Evolutionary conservation across 2,797 vertebrate genomes (phyloP), one percentile per base, ranked within the genome.

Genomic region (Peromyscus nudipes): DNA sequence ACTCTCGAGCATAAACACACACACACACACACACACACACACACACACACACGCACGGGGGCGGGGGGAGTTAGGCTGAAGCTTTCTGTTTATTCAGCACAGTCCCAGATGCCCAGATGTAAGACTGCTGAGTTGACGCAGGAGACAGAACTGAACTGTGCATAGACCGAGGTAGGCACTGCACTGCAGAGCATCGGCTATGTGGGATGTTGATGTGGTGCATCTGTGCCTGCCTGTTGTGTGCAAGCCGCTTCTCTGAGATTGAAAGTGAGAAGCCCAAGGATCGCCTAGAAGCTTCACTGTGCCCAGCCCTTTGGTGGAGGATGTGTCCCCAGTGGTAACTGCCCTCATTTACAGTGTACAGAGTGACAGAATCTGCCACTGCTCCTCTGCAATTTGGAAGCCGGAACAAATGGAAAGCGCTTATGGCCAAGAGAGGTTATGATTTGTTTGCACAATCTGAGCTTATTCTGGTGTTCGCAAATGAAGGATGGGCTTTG

Each of bases 171-270:
- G 52, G 89, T 86, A 85, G 89, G 81, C 75, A 46, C 91, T 97
- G 96, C 94, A 9, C n/a, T 31, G 52, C 67, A 29, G 89, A 93
- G 81, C 88, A 79, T 34, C 60, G 76, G 83, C 96, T 92, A 79
- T 96, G 97, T 96, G 0, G 29, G 91, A 97, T 98, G 97, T 95
- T 98, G 19, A 97, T 98, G 98, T 98, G 98, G 98, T 98, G 98
- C 82, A 96, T 98, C 98, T 98, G 98, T 97, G 69, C 98, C 97
- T 98, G 98, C 60, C 13, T 98, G 14, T 98, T 98, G 98, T 98
- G 97, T 9, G 96, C 97, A 6, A 94, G 97, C 88, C 95, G 93
- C 88, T 96, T 98, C 60, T 98, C 98, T 14, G 98, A 98, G 96
- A 93, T 98, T 4, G 52, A 98, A 98, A 98, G 98, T 98, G 98